Conservation (phyloP, 2,113 vertebrate species). For the Calyptommatus sinebrachiatus region DNA sequence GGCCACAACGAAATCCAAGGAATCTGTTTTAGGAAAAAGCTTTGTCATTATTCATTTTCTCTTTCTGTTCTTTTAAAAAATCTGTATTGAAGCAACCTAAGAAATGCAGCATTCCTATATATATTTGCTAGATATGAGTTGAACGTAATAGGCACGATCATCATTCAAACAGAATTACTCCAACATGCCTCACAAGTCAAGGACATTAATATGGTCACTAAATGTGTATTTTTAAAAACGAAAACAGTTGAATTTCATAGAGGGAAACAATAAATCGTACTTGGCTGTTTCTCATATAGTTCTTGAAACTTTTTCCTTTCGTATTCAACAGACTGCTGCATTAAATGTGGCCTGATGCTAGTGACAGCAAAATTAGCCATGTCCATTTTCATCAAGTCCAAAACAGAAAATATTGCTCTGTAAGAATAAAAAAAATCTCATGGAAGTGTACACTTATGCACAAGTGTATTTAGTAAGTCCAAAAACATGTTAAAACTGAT, state of each 20-base stretch:
- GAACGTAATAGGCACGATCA: not conserved
- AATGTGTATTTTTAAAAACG: not conserved
- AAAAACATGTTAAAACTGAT: not conserved
- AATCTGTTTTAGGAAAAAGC: slow-evolving; percentile 70
- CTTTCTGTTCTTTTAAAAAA: not conserved
- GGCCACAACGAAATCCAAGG: slow-evolving; percentile 86
- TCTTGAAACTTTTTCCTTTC: slow-evolving; percentile 95
- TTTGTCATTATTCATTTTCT: not conserved
- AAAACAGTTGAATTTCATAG: not conserved
- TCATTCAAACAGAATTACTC: slow-evolving; percentile 11
- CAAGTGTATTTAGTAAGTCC: slow-evolving; percentile 24
- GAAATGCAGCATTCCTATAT: not conserved
- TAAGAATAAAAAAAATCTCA: slow-evolving; percentile 53
- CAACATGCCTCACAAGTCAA: not conserved
- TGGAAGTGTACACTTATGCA: slow-evolving; percentile 1
- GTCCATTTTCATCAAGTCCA: slow-evolving; percentile 97
- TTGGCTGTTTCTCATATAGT: slow-evolving; percentile 90
- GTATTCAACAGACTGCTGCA: slow-evolving; percentile 96
- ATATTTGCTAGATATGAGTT: not conserved
- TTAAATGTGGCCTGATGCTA: slow-evolving; percentile 90
- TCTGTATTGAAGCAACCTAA: not conserved
- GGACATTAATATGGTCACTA: slow-evolving; percentile 28
- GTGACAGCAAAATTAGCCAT: slow-evolving; percentile 94
- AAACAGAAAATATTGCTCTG: slow-evolving; percentile 90
- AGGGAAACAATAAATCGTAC: slow-evolving; percentile 71